A percentile compares a stretch with the other conserved stretches of the same genome.
These are phyloP conservation scores for Sylvilagus bachmani DNA, from an alignment of 2,113 vertebrate species.

Conservation along the genomic window DNA sequence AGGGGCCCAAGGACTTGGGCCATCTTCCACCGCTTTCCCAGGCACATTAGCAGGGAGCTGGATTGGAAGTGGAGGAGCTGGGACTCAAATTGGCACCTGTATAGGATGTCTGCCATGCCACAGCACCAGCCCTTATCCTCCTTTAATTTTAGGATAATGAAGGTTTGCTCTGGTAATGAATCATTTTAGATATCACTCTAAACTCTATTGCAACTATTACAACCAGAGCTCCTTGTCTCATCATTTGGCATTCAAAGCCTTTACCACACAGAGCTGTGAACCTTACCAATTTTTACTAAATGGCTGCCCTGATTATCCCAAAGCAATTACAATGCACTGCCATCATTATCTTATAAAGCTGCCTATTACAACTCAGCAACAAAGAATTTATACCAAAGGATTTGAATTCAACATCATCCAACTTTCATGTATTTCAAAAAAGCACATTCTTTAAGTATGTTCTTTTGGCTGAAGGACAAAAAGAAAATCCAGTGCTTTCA, in stretches of 20 bases:
- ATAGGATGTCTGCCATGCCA: too few species aligned
- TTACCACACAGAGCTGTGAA: neutral
- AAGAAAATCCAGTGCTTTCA: neutral
- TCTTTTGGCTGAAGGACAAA: neutral
- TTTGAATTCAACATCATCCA: constrained; percentile 20
- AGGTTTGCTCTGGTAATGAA: neutral
- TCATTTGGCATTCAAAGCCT: constrained; percentile 5
- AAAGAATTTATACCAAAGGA: constrained; percentile 14
- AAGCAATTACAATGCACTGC: neutral
- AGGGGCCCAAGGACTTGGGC: too few species aligned
- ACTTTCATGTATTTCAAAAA: neutral
- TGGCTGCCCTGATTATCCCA: neutral
- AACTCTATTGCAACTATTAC: neutral
- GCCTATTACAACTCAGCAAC: neutral
- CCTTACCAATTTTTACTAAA: neutral
- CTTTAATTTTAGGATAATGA: neutral
- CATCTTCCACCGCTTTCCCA: too few species aligned
- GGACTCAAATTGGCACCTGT: too few species aligned
- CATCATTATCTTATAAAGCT: neutral
- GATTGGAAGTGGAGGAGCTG: too few species aligned
- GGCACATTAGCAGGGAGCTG: too few species aligned
- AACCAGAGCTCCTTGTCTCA: neutral
- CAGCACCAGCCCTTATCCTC: too few species aligned
- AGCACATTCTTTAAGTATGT: neutral
- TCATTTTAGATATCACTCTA: neutral